Conservation (phyloP, 2,888 invertebrate species). For the Eugnorisma glareosa region DNA sequence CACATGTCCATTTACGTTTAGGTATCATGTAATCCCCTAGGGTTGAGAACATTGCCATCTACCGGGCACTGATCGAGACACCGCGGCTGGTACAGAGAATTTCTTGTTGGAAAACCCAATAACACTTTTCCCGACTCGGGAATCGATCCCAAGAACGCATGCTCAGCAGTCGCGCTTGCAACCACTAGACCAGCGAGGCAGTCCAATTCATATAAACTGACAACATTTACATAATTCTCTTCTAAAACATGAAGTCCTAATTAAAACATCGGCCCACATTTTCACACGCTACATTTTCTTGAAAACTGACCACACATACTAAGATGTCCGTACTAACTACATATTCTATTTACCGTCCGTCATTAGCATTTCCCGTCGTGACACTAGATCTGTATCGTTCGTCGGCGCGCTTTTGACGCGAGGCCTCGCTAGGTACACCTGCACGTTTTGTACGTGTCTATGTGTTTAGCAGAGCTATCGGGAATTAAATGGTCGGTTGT, state of each 20-base stretch:
- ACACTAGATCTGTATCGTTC: constrained; percentile 56
- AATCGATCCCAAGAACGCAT: no score
- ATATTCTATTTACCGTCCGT: constrained; percentile 32
- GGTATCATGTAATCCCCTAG: no score
- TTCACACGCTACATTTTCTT: constrained; percentile 44
- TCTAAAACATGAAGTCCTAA: not conserved
- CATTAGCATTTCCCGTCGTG: constrained; percentile 64
- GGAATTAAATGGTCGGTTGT: constrained; percentile 10
- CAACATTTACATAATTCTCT: not conserved
- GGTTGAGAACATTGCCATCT: no score
- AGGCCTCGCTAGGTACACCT: constrained; percentile 48
- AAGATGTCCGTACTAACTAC: constrained; percentile 8
- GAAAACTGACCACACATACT: constrained; percentile 31
- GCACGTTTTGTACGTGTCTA: constrained; percentile 38
- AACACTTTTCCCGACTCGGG: no score
- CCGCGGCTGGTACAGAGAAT: no score
- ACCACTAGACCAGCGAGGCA: no score
- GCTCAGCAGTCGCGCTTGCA: no score
- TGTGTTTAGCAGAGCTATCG: constrained; percentile 24
- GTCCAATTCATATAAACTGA: no score
- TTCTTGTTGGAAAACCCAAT: no score
- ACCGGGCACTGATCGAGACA: no score
- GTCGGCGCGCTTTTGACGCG: constrained; percentile 56
- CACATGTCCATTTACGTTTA: no score
- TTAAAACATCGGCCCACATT: constrained; percentile 18